Conservation (phyloP, 2,113 vertebrate genomes). For the Sylvia atricapilla region DNA sequence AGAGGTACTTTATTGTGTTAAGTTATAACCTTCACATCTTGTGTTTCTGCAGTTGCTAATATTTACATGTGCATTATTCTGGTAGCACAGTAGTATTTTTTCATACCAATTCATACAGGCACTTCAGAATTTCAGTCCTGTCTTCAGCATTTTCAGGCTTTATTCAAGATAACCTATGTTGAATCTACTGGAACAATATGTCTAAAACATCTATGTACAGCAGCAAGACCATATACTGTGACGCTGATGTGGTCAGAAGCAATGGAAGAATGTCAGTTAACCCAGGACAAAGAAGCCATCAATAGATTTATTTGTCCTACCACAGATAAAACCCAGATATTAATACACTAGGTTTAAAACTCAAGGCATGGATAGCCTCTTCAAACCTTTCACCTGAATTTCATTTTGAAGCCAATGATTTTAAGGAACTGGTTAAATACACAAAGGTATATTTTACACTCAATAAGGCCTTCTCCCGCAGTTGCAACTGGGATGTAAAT, state of each 20-base stretch:
- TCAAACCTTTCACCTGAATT: not conserved
- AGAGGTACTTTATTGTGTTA: not conserved
- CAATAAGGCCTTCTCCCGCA: not conserved
- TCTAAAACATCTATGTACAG: not conserved
- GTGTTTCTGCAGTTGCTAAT: not conserved
- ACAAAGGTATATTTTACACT: not conserved
- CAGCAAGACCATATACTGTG: not conserved
- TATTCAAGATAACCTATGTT: not conserved
- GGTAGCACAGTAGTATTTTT: not conserved
- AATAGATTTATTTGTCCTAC: not conserved
- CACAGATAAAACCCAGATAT: not conserved
- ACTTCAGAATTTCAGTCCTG: not conserved
- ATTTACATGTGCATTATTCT: not conserved
- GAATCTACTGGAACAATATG: not conserved
- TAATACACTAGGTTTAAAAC: not conserved
- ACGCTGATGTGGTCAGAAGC: not conserved
- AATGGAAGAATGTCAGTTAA: too few relatives aligned
- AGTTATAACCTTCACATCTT: not conserved
- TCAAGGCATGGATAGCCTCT: not conserved
- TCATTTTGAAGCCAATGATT: not conserved
- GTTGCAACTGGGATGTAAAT: not conserved
- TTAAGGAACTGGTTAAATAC: not conserved
- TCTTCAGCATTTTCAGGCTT: not conserved
- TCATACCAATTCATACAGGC: not conserved
- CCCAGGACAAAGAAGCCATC: not conserved